Conservation (phyloP, 2,113 vertebrate species). For the Myotis davidii region DNA sequence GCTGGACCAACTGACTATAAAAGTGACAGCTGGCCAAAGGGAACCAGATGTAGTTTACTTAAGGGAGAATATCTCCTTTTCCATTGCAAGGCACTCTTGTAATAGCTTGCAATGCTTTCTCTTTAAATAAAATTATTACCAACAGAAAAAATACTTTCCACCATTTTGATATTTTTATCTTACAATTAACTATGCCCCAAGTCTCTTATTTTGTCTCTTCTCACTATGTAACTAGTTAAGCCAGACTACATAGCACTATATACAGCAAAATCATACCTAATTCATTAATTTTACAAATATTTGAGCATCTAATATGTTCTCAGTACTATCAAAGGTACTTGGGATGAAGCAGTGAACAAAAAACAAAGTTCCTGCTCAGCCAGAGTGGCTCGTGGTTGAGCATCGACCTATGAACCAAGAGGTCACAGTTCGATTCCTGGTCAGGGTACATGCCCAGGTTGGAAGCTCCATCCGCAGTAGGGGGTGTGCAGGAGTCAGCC, state of each 20-base stretch:
- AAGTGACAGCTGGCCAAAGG: not conserved
- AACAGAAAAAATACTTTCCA: not conserved
- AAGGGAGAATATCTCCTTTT: not conserved
- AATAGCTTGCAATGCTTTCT: constrained; percentile 2
- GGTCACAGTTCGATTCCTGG: too few species aligned
- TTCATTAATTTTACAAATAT: constrained; percentile 36
- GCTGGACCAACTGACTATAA: not conserved
- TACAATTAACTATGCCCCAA: constrained; percentile 7
- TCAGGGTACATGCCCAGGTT: too few species aligned
- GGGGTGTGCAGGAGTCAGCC: too few species aligned
- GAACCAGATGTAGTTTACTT: not conserved
- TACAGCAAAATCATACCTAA: not conserved
- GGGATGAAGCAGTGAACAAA: not conserved
- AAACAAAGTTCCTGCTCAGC: constrained; percentile 28
- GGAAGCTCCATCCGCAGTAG: too few species aligned
- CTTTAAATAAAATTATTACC: constrained; percentile 53
- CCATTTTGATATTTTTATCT: not conserved
- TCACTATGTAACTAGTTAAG: constrained; percentile 7
- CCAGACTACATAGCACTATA: not conserved
- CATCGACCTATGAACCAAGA: too few species aligned
- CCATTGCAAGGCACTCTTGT: not conserved
- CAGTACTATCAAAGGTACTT: not conserved
- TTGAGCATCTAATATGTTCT: not conserved
- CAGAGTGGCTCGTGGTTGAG: too few species aligned
- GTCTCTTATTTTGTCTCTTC: not conserved